Evolutionary conservation across 1,140 invertebrate species (phyloP), one percentile per base, ranked within the genome.

Genomic region (Heliconius himera): DNA sequence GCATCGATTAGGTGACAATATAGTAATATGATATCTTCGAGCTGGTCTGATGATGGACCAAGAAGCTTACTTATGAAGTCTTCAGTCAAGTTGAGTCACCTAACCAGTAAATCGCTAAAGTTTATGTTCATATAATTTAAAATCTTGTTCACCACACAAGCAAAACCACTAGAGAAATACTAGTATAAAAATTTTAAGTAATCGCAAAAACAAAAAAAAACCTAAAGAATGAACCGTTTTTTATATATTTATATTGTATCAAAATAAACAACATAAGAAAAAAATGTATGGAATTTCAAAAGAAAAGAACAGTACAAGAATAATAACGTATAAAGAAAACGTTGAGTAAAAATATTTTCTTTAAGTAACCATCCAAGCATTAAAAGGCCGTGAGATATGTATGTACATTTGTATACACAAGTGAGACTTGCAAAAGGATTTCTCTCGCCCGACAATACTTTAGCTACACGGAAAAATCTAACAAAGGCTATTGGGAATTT

Each of bases 401-500:
- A 56, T 11, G 9, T 56, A 22, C n/a, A 56, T 56, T 22, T 56
- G n/a, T 56, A 22, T 22, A 56, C 8, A 56, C 9, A 56, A n/a
- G 20, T 56, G 49, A 51, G 18, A 51, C 49, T 51, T 51, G 49
- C n/a, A 9, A 56, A 56, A 56, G n/a, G n/a, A 22, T 66, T 66
- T 66, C 16, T 66, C 29, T 66, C 13, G 26, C 60, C 60, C 26
- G 2, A 29, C n/a, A 60, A n/a, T 60, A 8, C 54, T 22, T 60
- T 20, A 22, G 54, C 2, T 60, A 11, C 8, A n/a, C 54, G 54
- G 54, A 11, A 60, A 60, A n/a, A 51, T 26, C 9, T 66, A 66
- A 66, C 60, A 66, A 29, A 66, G 60, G 60, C 22, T 66, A 66
- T 66, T 66, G 60, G 26, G 60, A 66, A 66, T 66, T 29, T 26